A percentile compares a stretch with the other conserved stretches of the same genome.
Conservation (phyloP, 2,113 vertebrate genomes). For the Triplophysa rosa region DNA sequence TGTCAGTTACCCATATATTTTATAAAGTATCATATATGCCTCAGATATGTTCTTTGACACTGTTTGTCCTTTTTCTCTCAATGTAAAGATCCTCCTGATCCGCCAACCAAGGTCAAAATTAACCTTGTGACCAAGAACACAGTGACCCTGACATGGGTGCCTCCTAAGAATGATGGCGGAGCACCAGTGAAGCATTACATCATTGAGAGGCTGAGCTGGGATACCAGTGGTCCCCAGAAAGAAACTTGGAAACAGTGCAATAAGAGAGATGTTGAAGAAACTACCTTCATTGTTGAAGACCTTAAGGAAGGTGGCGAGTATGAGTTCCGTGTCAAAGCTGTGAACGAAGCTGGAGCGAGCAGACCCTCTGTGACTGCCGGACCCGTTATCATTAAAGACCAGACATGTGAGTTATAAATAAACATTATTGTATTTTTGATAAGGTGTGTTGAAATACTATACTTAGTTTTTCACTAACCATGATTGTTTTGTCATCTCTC, state of each 20-base stretch:
- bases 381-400: constrained; percentile 91
- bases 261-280: constrained; percentile 85
- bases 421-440: background rate
- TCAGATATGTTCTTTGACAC: background rate
- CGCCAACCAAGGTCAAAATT: constrained; percentile 90
- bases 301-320: constrained; percentile 90
- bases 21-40: background rate
- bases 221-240: constrained; percentile 90
- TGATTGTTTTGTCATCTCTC: constrained; percentile 23
- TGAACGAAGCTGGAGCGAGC: constrained; percentile 92
- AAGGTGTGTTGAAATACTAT: background rate
- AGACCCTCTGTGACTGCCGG: constrained; percentile 90
- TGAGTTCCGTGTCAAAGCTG: constrained; percentile 96
- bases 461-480: constrained; percentile 2
- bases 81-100: constrained; percentile 89
- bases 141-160: constrained; percentile 87
- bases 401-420: constrained; percentile 84
- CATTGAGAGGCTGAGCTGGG: constrained; percentile 92
- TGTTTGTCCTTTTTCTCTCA: constrained; percentile 11
- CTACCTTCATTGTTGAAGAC: constrained; percentile 85
- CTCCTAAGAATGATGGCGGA: constrained; percentile 95
- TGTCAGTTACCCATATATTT: constrained; percentile 59
- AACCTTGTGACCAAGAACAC: constrained; percentile 92
- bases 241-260: constrained; percentile 98
- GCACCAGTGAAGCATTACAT: constrained; percentile 94